Conservation (phyloP, 1,140 invertebrate species). For the Diachasma alloeum region DNA sequence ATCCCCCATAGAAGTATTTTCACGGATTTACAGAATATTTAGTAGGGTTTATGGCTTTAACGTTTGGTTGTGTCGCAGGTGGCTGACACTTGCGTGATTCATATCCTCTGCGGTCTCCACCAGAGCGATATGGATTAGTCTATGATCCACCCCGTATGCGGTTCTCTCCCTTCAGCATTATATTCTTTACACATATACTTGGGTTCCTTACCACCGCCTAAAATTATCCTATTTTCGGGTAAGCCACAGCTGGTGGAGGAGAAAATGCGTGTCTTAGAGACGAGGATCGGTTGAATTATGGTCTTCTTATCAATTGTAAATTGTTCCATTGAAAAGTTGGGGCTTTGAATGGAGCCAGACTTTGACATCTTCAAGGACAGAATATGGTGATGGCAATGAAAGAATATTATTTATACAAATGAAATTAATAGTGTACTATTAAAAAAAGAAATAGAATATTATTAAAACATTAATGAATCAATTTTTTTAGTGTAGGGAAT, state of each 20-base stretch:
- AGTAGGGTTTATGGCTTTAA: conserved; percentile 55
- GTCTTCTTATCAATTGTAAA: background rate
- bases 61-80: conserved; percentile 41
- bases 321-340: background rate
- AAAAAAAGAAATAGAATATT: too few relatives aligned
- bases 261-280: background rate
- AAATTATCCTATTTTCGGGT: background rate
- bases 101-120: conserved; percentile 46
- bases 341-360: too few relatives aligned
- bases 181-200: background rate
- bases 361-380: too few relatives aligned
- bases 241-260: background rate
- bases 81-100: conserved; percentile 45
- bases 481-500: too few relatives aligned
- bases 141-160: conserved; percentile 31
- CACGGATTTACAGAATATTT: conserved; percentile 58
- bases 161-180: conserved; percentile 15
- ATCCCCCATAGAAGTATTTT: conserved; percentile 36
- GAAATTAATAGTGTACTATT: too few relatives aligned
- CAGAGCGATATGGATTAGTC: conserved; percentile 39
- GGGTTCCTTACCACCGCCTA: background rate
- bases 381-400: too few relatives aligned
- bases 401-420: too few relatives aligned
- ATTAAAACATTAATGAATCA: too few relatives aligned
- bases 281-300: background rate